Base-by-base conservation (phyloP, 1,140 invertebrate genomes). In the Diuraphis noxia region DNA sequence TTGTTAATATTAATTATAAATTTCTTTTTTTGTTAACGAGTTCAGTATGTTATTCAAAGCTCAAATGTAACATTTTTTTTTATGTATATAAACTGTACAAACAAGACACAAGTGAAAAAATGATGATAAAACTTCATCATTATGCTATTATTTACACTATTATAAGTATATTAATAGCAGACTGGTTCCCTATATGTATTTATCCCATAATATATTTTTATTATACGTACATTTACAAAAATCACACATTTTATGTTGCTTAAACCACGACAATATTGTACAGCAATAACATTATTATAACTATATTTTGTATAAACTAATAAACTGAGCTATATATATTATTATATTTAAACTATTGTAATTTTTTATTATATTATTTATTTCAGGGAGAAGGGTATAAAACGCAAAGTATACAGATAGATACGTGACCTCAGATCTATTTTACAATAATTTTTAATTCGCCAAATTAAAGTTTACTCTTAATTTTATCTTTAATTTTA, bases 101-200 rank as follows among this genome's bases (percentile, higher is more conserved):
- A 82, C 10, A 82, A 82, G 81, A 82, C 40, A 43, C 82, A 84
- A 43, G 82, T 84, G 82, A 84, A 84, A 84, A 41, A 10, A 81
- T 81, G 36, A 38, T 41, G 40, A 43, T 19, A n/a, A 21, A 30
- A 30, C 30, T 84, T 19, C 30, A 84, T 30, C 30, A 21, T 43
- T 46, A n/a, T n/a, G 41, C 40, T 41, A 41, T 43, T 84, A 43
- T 43, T 43, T 43, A 84, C 41, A 84, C 40, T n/a, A 43, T 84
- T 84, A n/a, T n/a, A n/a, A n/a, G n/a, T n/a, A n/a, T 84, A 84
- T 84, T 43, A 84, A 84, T n/a, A n/a, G 43, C 41, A 84, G 30
- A 84, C 41, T 43, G 23, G 30, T n/a, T 19, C 10, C 9, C 30
- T 43, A 41, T 84, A n/a, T n/a, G n/a, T n/a, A 43, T 84, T 43